These are phyloP conservation scores for Neodiprion virginianus DNA, from an alignment of 1,140 invertebrate genomes.

Conservation along the genomic window DNA sequence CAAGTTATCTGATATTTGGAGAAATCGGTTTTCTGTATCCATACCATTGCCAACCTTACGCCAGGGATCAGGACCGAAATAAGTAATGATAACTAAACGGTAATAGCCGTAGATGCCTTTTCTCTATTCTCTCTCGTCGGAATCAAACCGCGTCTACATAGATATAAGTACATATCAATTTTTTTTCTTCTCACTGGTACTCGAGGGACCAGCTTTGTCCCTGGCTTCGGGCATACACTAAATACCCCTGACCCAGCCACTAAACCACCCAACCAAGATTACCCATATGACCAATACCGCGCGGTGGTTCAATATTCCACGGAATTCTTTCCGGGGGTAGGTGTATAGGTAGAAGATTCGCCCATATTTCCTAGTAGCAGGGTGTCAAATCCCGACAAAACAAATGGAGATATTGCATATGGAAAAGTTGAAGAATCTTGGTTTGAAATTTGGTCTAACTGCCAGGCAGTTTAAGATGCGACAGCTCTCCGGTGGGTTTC, in stretches of 20 bases:
- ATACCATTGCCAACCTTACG: neutral
- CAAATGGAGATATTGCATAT: too few relatives aligned
- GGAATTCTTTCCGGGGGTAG: neutral
- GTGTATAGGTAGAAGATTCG: too few relatives aligned
- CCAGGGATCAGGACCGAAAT: neutral
- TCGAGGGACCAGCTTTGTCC: neutral
- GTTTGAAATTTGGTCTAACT: too few relatives aligned
- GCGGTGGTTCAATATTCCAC: neutral
- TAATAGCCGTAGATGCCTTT: neutral
- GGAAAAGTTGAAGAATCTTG: too few relatives aligned
- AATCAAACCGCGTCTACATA: neutral
- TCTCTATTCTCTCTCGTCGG: neutral
- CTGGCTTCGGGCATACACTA: neutral
- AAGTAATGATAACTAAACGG: neutral
- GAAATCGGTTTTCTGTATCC: neutral
- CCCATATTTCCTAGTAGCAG: too few relatives aligned
- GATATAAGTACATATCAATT: too few relatives aligned
- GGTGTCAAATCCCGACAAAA: too few relatives aligned
- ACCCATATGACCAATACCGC: neutral
- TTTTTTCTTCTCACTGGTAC: neutral
- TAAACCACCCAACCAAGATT: neutral
- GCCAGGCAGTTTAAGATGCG: too few relatives aligned
- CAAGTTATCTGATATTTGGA: constrained; percentile 3
- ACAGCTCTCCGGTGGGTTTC: too few relatives aligned
- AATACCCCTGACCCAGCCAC: neutral